Evolutionary conservation across 2,797 vertebrate species (phyloP), one percentile per base, ranked within the genome.

Genomic region (Schizopygopsis pylzovi): DNA sequence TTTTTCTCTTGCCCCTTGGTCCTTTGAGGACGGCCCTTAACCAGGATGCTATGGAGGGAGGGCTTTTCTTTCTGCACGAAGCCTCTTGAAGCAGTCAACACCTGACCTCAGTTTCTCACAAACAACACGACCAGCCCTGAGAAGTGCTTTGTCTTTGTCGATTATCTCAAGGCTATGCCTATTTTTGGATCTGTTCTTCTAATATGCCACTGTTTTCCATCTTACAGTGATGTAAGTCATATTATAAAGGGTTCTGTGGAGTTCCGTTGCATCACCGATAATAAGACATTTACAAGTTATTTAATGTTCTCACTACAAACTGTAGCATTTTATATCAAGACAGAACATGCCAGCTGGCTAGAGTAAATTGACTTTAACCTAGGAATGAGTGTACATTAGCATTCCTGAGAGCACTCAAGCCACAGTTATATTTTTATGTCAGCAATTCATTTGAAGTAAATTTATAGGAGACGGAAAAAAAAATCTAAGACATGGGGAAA

Each of bases 81-180:
- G 8, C 67, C 65, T 49, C 77, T 79, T 9, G n/a, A 73, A 89
- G 61, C 79, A 90, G 88, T 90, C 89, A 91, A 88, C 85, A 90
- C 87, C 90, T 92, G 92, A 94, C 93, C 92, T 93, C 90, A 65
- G 85, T 85, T 79, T 89, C 76, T 81, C 89, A 90, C 87, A 93
- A 93, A 93, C 90, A 92, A 89, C 89, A 87, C 73, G 65, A 54
- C 7, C 67, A 65, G 86, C 87, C 90, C 90, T 91, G 89, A 88
- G 86, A 90, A 90, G 68, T 45, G 84, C 88, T 90, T 85, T 84
- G 67, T 79, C 91, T 92, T 89, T 91, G 73, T 86, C 13, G 11
- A 85, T 90, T 81, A 77, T 83, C 84, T 92, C 92, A 93, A 93
- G 92, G 90, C 67, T 88, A 37, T 68, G 68, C 87, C 89, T 89